These are phyloP conservation scores for Pelusios castaneus DNA, from an alignment of 2,113 vertebrate genomes.

Conservation along the genomic window DNA sequence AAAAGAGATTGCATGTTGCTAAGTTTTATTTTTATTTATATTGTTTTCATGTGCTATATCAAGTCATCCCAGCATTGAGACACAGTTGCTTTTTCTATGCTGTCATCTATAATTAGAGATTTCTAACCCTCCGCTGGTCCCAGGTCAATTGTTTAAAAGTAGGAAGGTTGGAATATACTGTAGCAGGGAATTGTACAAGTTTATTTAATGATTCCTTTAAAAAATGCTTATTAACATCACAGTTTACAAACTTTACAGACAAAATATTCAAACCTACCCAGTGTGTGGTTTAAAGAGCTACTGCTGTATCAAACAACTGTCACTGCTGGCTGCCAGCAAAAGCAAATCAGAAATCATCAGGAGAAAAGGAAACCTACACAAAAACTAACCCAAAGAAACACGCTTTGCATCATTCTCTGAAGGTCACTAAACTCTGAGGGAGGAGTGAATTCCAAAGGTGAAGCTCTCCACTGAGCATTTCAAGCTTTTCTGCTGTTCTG, in stretches of 20 bases:
- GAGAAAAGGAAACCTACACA: not conserved
- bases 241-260: not conserved
- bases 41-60: slow-evolving; percentile 3
- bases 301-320: slow-evolving; percentile 1
- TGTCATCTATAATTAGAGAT: not conserved
- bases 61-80: not conserved
- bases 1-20: not conserved
- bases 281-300: not conserved
- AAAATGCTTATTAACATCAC: not conserved
- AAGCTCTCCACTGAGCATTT: not conserved
- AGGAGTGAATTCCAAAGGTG: not conserved
- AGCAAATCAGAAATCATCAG: not conserved
- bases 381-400: not conserved
- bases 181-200: not conserved
- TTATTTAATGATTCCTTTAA: not conserved
- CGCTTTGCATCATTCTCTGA: not conserved
- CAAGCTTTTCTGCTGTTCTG: not conserved
- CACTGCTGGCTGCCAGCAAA: not conserved
- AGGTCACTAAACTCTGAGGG: not conserved
- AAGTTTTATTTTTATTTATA: not conserved
- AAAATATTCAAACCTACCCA: not conserved
- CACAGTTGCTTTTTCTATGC: not conserved
- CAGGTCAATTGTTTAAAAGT: not conserved
- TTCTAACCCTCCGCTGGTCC: not conserved
- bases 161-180: not conserved